A percentile compares a stretch with the other conserved stretches of the same genome.
Conservation (phyloP, 2,888 invertebrate genomes). For the Abrostola triplasia region DNA sequence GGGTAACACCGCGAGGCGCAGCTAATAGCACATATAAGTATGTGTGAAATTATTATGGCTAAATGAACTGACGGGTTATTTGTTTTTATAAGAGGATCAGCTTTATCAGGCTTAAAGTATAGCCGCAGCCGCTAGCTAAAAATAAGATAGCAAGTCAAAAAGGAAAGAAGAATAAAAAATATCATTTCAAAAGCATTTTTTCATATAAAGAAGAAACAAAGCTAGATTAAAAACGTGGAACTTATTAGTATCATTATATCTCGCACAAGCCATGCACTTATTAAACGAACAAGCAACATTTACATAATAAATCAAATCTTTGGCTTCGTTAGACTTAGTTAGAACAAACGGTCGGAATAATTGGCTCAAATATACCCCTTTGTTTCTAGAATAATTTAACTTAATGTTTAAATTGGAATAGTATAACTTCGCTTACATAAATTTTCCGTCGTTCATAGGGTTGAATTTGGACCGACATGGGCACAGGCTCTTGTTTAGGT, state of each 20-base stretch:
- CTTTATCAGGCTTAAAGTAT: too few species aligned
- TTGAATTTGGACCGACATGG: not conserved
- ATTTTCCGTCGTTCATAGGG: not conserved
- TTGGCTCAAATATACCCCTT: conserved; percentile 36
- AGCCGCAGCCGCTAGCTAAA: too few species aligned
- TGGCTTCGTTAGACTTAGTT: conserved; percentile 55
- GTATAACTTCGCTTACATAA: conserved; percentile 12
- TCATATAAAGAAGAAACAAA: too few species aligned
- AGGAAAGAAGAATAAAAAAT: too few species aligned
- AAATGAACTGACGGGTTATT: too few species aligned
- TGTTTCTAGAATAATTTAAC: conserved; percentile 19
- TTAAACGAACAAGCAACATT: conserved; percentile 45
- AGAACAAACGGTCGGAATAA: conserved; percentile 46
- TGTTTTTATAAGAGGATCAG: too few species aligned
- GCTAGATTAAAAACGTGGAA: conserved; percentile 26
- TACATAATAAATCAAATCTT: conserved; percentile 58
- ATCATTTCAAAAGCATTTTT: too few species aligned
- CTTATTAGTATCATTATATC: conserved; percentile 21
- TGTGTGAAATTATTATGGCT: too few species aligned
- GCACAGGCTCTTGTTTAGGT: too few species aligned
- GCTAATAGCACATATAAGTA: too few species aligned
- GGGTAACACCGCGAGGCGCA: too few species aligned
- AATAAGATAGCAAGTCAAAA: too few species aligned
- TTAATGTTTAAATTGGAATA: conserved; percentile 13
- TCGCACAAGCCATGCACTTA: conserved; percentile 18